Evolutionary conservation across 1,140 invertebrate species (phyloP).

Genomic region (Diachasma alloeum): DNA sequence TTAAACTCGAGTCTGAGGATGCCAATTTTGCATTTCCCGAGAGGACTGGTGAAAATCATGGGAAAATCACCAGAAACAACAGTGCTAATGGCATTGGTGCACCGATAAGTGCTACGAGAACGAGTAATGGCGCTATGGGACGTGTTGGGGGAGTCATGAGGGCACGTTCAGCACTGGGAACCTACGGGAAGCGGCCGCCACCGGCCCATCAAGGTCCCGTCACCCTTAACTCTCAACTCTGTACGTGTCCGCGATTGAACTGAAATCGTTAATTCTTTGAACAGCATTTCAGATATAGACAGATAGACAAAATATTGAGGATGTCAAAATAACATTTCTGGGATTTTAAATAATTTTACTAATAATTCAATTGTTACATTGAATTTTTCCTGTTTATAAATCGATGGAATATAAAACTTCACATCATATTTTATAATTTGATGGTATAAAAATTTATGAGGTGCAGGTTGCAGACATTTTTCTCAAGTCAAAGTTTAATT

Average conservation of each 20-base stretch:
- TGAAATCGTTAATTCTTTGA: conserved; percentile 15
- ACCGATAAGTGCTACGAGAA: conserved; percentile 27
- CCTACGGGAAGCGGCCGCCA: conserved; percentile 49
- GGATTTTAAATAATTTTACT: too few species aligned
- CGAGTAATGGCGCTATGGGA: conserved; percentile 41
- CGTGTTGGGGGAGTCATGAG: conserved; percentile 56
- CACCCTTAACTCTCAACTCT: conserved; percentile 65
- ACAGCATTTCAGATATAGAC: background rate
- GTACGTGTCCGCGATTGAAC: conserved; percentile 45
- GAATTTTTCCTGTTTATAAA: background rate
- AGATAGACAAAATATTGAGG: background rate
- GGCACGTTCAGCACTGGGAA: conserved; percentile 52
- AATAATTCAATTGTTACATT: too few species aligned
- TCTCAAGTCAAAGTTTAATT: too few species aligned
- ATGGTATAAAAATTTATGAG: too few species aligned
- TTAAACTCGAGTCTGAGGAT: conserved; percentile 75
- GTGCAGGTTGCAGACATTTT: too few species aligned
- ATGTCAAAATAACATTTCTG: background rate
- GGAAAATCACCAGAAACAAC: conserved; percentile 19
- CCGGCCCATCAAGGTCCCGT: conserved; percentile 58
- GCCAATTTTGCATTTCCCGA: conserved; percentile 67
- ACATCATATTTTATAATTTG: too few species aligned
- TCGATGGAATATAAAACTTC: too few species aligned
- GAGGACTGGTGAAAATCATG: conserved; percentile 28
- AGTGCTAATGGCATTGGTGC: conserved; percentile 46